Evolutionary conservation across 1,140 invertebrate species (phyloP), one percentile per base, ranked within the genome.

Genomic region (Lucilia sericata): DNA sequence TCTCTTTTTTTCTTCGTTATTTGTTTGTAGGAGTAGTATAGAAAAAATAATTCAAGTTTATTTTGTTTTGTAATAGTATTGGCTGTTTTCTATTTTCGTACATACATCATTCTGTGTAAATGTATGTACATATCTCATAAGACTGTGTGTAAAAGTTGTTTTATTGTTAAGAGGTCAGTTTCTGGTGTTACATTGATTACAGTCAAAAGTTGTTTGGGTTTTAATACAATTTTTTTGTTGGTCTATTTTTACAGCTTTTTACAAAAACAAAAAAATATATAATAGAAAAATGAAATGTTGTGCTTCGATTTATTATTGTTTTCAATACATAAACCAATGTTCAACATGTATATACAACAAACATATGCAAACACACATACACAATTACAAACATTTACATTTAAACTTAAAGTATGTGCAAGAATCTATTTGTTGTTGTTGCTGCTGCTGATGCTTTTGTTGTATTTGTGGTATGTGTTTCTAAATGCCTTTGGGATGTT

Each of bases 121-220:
- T 8, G n/a, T 10, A 78, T 49, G 17, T 2, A 49, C 75, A 47
- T 47, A 78, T 47, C 0, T 47, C 36, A 47, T 36, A 78, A 49
- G 42, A 9, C 7, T 70, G 19, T 70, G 65, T 21, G 65, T 70
- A 42, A 47, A 36, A 12, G 65, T 12, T 70, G n/a, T 51, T 80
- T 47, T 80, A 51, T 51, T 80, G 76, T 80, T 80, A 49, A 49
- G 76, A 80, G 76, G 76, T 80, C 76, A 80, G 76, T 80, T 80
- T 80, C 65, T 51, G 76, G 76, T 80, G 76, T 80, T 80, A 80
- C 76, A 80, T 80, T 49, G 76, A 80, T 80, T 80, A 80, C n/a
- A 47, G 76, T 80, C 76, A 80, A 70, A 70, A 80, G 76, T 80
- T 80, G 47, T 80, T 80, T 51, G 47, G 47, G 65, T 70, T 70